A percentile compares a stretch with the other conserved stretches of the same genome.
phyloP scores from a whole-genome alignment of 2,113 vertebrate genomes.

The Columba livia region DNA sequence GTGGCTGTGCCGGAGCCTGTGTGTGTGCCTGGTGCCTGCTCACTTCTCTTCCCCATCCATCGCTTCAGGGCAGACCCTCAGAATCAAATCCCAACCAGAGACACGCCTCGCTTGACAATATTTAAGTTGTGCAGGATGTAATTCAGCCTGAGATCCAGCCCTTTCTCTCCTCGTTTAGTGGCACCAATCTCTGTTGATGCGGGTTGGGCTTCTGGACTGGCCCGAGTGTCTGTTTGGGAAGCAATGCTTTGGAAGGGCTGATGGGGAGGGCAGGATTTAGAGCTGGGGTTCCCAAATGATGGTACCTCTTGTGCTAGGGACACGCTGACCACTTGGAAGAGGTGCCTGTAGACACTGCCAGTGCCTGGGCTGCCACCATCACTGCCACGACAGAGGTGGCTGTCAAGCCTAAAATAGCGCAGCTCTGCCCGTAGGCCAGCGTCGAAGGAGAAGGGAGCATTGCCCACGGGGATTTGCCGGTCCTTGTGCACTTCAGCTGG shows the following conservation, averaged over 20 bases:
- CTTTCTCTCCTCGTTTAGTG: background rate
- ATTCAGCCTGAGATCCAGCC: background rate
- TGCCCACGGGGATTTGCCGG: rapidly evolving
- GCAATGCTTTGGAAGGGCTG: background rate
- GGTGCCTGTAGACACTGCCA: background rate
- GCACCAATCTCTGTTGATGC: background rate
- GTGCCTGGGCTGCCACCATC: background rate
- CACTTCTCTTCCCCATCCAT: background rate
- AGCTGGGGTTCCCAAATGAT: background rate
- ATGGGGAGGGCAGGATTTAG: background rate
- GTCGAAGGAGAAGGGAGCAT: rapidly evolving
- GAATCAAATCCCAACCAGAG: background rate
- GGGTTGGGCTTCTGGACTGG: background rate
- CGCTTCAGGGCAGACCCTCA: background rate
- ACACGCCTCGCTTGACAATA: background rate
- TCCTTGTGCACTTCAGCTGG: background rate
- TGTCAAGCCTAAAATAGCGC: background rate
- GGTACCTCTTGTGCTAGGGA: background rate
- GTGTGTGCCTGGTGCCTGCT: background rate
- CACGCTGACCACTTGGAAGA: rapidly evolving
- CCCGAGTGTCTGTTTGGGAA: background rate
- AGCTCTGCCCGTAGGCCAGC: background rate
- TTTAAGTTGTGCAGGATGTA: background rate
- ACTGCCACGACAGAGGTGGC: background rate
- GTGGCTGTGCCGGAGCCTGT: background rate